Conservation (phyloP, 2,888 invertebrate genomes). For the Schizotus pectinicornis region DNA sequence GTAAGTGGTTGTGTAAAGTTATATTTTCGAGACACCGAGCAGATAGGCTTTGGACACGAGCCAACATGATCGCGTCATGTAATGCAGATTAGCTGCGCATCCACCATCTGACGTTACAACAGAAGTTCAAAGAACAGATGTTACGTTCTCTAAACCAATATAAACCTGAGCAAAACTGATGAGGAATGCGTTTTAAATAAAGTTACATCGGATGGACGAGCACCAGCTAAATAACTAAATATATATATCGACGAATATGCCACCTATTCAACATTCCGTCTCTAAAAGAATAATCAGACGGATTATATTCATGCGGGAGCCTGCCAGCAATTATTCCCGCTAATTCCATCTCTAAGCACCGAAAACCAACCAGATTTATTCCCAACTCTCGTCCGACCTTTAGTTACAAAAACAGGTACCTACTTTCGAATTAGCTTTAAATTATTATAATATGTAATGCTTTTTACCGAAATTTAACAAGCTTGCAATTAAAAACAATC, state of each 20-base stretch:
- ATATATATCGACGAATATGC: constrained; percentile 9
- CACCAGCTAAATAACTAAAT: constrained; percentile 14
- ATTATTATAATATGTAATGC: neutral
- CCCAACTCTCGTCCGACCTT: neutral
- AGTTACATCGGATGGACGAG: constrained; percentile 6
- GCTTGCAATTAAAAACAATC: too few species aligned
- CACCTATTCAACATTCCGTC: neutral
- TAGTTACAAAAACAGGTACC: constrained; percentile 1
- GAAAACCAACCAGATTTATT: constrained; percentile 6
- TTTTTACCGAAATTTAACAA: neutral
- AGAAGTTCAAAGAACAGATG: constrained; percentile 42
- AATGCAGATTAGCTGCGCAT: constrained; percentile 50
- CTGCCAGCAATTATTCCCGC: constrained; percentile 15
- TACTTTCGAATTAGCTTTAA: neutral
- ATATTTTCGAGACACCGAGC: constrained; percentile 35
- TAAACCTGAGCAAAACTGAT: constrained; percentile 35
- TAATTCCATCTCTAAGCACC: constrained; percentile 6
- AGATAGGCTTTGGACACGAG: constrained; percentile 42
- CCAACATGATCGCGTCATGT: constrained; percentile 49
- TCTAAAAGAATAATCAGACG: constrained; percentile 10
- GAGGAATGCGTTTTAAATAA: constrained; percentile 39
- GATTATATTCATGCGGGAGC: constrained; percentile 14
- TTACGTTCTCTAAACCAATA: constrained; percentile 40
- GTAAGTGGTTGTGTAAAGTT: constrained; percentile 32
- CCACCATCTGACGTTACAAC: constrained; percentile 40